A percentile compares a stretch with the other conserved stretches of the same genome.
These are phyloP conservation scores for Pteronura brasiliensis DNA, from an alignment of 2,113 vertebrate genomes.

Conservation along the genomic window DNA sequence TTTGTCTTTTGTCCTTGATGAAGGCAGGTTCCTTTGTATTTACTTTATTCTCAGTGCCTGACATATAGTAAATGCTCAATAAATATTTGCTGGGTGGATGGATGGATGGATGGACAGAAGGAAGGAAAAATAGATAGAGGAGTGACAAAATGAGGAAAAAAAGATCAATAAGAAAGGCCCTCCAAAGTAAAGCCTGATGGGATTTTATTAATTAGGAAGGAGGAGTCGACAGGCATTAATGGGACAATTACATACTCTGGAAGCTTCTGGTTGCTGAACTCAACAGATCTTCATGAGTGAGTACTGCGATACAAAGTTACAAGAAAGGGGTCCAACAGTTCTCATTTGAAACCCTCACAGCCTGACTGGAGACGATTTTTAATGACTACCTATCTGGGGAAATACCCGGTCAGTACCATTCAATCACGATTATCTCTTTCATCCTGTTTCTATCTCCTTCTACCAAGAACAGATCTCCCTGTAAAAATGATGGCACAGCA, in stretches of 20 bases:
- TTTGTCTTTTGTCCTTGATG: not conserved
- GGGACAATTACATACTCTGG: not conserved
- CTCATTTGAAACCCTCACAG: not conserved
- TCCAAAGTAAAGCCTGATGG: not conserved
- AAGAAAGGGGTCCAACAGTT: not conserved
- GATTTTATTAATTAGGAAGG: not conserved
- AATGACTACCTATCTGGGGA: conserved; percentile 27
- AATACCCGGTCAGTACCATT: not conserved
- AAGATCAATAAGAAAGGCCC: not conserved
- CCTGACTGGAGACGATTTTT: conserved; percentile 15
- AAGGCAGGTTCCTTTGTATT: not conserved
- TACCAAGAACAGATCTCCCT: conserved; percentile 14
- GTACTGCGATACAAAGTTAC: not conserved
- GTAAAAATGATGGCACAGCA: not conserved
- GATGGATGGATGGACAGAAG: not conserved
- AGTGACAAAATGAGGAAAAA: not conserved
- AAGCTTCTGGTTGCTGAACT: not conserved
- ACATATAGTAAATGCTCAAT: not conserved
- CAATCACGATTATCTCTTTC: not conserved
- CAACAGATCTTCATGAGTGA: not conserved
- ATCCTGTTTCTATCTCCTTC: conserved; percentile 7
- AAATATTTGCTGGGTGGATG: not conserved
- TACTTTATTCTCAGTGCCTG: not conserved
- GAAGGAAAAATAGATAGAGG: not conserved
- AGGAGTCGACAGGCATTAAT: not conserved